Conservation (phyloP, 2,113 vertebrate species). For the Eulemur rufifrons region DNA sequence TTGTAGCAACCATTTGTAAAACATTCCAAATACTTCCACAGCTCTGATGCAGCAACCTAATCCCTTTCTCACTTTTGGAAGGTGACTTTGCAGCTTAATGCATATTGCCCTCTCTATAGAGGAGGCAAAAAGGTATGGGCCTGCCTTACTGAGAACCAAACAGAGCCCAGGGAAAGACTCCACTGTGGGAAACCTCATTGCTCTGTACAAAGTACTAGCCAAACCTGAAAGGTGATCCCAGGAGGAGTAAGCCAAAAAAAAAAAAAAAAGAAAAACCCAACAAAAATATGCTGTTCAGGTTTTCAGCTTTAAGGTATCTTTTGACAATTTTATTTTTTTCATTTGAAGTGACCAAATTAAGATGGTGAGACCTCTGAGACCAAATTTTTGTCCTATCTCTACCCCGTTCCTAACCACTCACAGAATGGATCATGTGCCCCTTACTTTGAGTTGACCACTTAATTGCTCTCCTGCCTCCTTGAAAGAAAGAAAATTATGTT, state of each 20-base stretch:
- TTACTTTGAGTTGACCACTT: conserved; percentile 18
- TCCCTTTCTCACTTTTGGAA: conserved; percentile 49
- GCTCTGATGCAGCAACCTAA: conserved; percentile 61
- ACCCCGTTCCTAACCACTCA: background rate
- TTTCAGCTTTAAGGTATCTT: conserved; percentile 77
- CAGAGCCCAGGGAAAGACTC: conserved; percentile 21
- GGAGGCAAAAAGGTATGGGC: background rate
- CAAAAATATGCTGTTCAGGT: conserved; percentile 47
- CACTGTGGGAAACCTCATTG: background rate
- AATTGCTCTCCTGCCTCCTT: background rate
- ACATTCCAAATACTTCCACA: conserved; percentile 72
- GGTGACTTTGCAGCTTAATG: background rate
- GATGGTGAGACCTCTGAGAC: conserved; percentile 28
- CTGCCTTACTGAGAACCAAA: conserved; percentile 43
- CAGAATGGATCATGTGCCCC: conserved; percentile 22
- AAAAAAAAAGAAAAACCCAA: background rate
- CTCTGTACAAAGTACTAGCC: background rate
- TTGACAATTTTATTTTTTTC: background rate
- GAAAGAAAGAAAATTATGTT: conserved; percentile 18
- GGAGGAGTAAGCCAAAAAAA: conserved; percentile 62
- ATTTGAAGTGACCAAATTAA: conserved; percentile 62
- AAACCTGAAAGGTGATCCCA: conserved; percentile 43
- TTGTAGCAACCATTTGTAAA: conserved; percentile 73
- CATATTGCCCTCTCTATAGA: conserved; percentile 7
- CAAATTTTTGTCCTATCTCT: background rate